Evolutionary conservation across 2,113 vertebrate species (phyloP).

Genomic region (Pycnonotus jocosus): DNA sequence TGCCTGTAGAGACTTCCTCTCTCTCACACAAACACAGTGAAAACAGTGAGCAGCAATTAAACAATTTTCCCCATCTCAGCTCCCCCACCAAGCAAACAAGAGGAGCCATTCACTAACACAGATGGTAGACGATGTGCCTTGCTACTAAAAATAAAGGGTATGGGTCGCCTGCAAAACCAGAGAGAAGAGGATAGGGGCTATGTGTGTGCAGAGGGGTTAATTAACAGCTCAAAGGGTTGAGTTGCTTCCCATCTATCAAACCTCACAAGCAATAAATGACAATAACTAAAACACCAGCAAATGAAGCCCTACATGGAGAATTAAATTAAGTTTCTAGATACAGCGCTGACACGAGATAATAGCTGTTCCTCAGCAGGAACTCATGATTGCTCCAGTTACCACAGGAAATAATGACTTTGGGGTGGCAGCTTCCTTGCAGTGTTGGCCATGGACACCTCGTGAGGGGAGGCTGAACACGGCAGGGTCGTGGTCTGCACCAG

Average conservation of each 20-base stretch:
- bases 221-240: conserved; percentile 66
- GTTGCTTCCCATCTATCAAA: conserved; percentile 53
- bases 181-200: conserved; percentile 4
- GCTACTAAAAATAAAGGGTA: conserved; percentile 43
- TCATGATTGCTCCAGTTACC: conserved; percentile 34
- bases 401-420: conserved; percentile 54
- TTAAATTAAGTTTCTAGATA: conserved; percentile 60
- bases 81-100: conserved; percentile 6
- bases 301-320: conserved; percentile 53
- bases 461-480: not conserved
- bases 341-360: conserved; percentile 33
- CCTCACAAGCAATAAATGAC: conserved; percentile 56
- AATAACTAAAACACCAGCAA: conserved; percentile 61
- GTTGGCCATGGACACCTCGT: not conserved
- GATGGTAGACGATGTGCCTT: conserved; percentile 36
- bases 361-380: conserved; percentile 27
- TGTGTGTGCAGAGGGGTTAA: conserved; percentile 54
- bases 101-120: conserved; percentile 23
- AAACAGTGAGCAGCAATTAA: conserved; percentile 41
- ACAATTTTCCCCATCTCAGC: conserved; percentile 15
- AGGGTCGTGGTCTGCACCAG: not conserved
- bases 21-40: not conserved
- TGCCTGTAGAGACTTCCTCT: not conserved
- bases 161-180: not conserved
- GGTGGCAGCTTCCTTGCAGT: not conserved